Evolutionary conservation across 1,140 invertebrate genomes (phyloP).

Genomic region (Cydia fagiglandana): DNA sequence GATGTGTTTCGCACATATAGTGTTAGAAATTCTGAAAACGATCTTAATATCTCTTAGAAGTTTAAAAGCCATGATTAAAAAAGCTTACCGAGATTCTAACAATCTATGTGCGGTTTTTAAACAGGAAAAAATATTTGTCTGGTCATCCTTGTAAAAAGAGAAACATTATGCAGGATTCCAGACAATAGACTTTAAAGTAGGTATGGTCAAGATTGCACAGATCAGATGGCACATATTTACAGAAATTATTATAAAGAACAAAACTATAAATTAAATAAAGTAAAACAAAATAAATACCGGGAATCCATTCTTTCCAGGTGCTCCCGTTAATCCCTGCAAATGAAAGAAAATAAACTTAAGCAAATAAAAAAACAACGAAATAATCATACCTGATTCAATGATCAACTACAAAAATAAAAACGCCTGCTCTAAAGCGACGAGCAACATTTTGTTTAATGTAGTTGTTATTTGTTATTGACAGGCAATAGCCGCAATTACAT

Average conservation of each 20-base stretch:
- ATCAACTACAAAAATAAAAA: background rate
- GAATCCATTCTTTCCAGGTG: conserved; percentile 92
- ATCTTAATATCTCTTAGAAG: background rate
- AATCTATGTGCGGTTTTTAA: background rate
- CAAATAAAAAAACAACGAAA: conserved; percentile 41
- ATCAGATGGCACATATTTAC: background rate
- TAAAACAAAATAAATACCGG: conserved; percentile 82
- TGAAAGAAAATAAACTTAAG: conserved; percentile 49
- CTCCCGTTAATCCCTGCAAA: conserved; percentile 88
- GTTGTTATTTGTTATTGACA: background rate
- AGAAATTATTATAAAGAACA: conserved; percentile 38
- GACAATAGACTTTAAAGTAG: background rate
- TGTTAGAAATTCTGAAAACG: background rate
- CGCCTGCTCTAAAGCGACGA: background rate
- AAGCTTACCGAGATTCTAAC: background rate
- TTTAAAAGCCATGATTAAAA: background rate
- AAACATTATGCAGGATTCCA: background rate
- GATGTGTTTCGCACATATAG: background rate
- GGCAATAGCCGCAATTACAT: no score
- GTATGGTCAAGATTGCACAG: background rate
- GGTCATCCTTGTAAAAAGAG: background rate
- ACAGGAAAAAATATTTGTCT: background rate
- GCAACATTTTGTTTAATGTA: background rate
- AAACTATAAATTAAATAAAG: conserved; percentile 47
- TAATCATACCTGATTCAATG: no score